Base-by-base conservation (phyloP, 2,113 vertebrate species). In the Benitochromis conjunctus region DNA sequence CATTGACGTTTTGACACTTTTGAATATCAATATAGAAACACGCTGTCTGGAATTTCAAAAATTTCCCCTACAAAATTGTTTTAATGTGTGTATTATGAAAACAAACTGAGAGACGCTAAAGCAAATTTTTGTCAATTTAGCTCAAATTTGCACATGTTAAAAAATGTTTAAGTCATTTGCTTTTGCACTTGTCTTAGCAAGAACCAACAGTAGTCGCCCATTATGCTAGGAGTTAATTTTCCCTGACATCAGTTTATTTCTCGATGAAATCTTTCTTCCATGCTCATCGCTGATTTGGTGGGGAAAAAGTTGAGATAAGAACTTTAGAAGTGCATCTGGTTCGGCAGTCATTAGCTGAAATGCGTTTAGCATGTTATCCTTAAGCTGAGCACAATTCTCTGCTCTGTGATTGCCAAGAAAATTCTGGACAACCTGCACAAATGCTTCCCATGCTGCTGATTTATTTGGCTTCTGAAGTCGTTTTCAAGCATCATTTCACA, bases 181-280 rank as follows among this genome's bases (percentile, higher is more conserved):
- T 66, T 66, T 66, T 41, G 19, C 34, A 0, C 34, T 41, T 21
- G 34, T 41, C 62, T 66, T 66, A 3, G 62, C 11, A 66, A 41
- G 62, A 66, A 66, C 62, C 62, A 66, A 66, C 36, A 66, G 19
- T 66, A 13, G 7, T 66, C 36, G 7, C 11, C 11, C 36, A 66
- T 66, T 41, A 66, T 66, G 34, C 36, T 66, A 38, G 62, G 19
- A 66, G 41, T 14, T 7, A 9, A 66, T 66, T 41, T 66, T 41
- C 36, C 62, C 19, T 66, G 62, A 66, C 41, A 66, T 66, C 62
- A 9, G 34, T 66, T 66, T 41, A 64, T 38, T 38, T n/a, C 62
- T 66, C 13, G 36, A 21, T 66, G 11, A 41, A 21, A 14, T 24
- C 36, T 41, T 66, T 66, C 62, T 21, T 41, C 62, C 36, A 41